Evolutionary conservation across 2,113 vertebrate genomes (phyloP).

Genomic region (Pelusios castaneus): DNA sequence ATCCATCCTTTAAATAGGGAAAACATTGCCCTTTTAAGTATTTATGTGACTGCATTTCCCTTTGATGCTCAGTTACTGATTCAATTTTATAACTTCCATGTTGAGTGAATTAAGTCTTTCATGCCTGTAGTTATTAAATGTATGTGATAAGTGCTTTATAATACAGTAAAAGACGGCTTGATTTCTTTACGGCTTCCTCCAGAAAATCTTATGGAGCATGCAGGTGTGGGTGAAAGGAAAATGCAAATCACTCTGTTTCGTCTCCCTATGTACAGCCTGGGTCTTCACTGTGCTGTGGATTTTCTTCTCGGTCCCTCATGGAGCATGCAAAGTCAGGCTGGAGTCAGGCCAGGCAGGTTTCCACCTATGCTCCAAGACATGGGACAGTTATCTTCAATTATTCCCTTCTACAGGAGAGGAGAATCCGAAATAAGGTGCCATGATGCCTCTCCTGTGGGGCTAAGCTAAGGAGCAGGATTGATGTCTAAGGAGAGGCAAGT

Average conservation of each 20-base stretch:
- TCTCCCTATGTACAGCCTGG: background rate
- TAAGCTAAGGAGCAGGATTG: background rate
- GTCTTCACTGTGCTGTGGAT: background rate
- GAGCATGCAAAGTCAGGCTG: background rate
- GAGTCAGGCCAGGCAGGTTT: background rate
- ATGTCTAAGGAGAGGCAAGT: background rate
- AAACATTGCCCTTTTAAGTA: slow-evolving; percentile 54
- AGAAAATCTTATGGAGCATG: background rate
- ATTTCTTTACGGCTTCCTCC: slow-evolving; percentile 56
- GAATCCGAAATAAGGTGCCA: background rate
- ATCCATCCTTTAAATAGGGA: slow-evolving; percentile 22
- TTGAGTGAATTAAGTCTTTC: slow-evolving; percentile 69
- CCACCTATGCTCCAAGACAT: background rate
- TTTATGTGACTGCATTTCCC: slow-evolving; percentile 43
- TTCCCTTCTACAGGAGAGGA: background rate
- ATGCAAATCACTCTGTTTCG: background rate
- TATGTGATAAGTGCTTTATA: slow-evolving; percentile 69
- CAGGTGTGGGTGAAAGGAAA: background rate
- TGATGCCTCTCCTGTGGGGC: background rate
- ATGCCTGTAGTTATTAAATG: slow-evolving; percentile 68
- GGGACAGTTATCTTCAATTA: background rate
- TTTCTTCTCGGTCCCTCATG: background rate
- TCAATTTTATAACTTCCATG: slow-evolving; percentile 72
- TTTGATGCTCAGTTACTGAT: slow-evolving; percentile 64
- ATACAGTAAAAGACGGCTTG: slow-evolving; percentile 56